Percentiles rank a stretch among this genome's conserved stretches.
Conservation (phyloP, 1,140 invertebrate genomes). For the Hylaeus anthracinus region DNA sequence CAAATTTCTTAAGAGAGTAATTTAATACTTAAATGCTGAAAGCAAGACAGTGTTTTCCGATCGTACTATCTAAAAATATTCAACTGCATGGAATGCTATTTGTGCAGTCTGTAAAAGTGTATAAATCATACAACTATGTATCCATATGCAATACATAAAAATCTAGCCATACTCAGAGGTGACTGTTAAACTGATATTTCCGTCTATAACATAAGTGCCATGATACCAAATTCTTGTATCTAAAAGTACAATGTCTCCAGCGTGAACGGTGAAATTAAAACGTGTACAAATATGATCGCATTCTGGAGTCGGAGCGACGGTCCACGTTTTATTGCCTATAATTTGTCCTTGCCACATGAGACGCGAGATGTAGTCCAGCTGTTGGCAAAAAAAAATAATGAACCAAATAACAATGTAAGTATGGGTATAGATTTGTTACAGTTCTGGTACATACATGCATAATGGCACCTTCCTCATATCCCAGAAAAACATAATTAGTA, state of each 20-base stretch:
- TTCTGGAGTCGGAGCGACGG: slow-evolving; percentile 92
- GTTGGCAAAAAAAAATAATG: slow-evolving; percentile 54
- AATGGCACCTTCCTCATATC: slow-evolving; percentile 93
- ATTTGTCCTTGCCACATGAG: slow-evolving; percentile 97
- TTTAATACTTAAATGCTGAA: slow-evolving; percentile 2
- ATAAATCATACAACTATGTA: neutral
- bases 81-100: slow-evolving; percentile 32
- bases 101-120: slow-evolving; percentile 27
- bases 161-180: slow-evolving; percentile 92
- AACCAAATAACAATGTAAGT: slow-evolving; percentile 83
- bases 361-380: slow-evolving; percentile 95
- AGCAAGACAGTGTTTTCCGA: neutral
- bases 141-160: slow-evolving; percentile 14
- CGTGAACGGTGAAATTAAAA: slow-evolving; percentile 89
- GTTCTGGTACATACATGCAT: slow-evolving; percentile 91
- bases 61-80: slow-evolving; percentile 12
- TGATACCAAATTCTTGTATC: slow-evolving; percentile 97
- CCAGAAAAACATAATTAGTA: slow-evolving; percentile 97
- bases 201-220: slow-evolving; percentile 90
- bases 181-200: slow-evolving; percentile 93
- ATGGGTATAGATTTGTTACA: slow-evolving; percentile 72
- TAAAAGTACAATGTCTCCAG: slow-evolving; percentile 92
- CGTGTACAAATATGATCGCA: slow-evolving; percentile 89
- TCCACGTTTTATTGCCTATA: slow-evolving; percentile 92
- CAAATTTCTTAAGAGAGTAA: neutral